Evolutionary conservation across 2,113 vertebrate genomes (phyloP).

Genomic region (Pao palembangensis): DNA sequence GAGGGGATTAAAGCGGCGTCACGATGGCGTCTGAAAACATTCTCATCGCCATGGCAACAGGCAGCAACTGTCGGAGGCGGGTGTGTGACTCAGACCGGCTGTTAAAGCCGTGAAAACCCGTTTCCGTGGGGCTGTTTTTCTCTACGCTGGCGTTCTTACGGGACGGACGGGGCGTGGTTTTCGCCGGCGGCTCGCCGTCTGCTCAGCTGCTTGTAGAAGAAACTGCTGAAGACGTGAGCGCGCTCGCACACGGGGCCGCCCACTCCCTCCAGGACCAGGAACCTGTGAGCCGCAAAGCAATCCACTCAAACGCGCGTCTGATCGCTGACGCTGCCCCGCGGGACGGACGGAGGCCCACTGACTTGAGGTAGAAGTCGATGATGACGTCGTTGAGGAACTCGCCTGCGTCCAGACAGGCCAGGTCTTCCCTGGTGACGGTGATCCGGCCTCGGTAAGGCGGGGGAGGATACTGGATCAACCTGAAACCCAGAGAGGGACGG

Average conservation of each 20-base stretch:
- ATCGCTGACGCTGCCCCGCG: too few relatives aligned
- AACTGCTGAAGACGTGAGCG: constrained; percentile 93
- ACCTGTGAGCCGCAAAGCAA: constrained; percentile 65
- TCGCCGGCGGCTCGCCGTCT: constrained; percentile 78
- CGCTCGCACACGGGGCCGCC: constrained; percentile 78
- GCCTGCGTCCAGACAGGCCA: constrained; percentile 84
- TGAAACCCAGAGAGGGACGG: constrained; percentile 49
- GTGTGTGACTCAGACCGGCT: too few relatives aligned
- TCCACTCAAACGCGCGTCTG: too few relatives aligned
- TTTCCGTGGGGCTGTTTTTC: too few relatives aligned
- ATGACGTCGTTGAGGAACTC: constrained; percentile 97
- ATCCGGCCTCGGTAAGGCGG: constrained; percentile 88
- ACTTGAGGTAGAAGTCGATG: constrained; percentile 99
- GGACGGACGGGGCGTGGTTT: constrained; percentile 67
- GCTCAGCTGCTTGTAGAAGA: constrained; percentile 94
- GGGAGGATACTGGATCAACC: constrained; percentile 91
- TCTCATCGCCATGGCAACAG: not conserved
- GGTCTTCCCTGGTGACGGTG: constrained; percentile 87
- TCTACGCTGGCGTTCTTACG: constrained; percentile 72
- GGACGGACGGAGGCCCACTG: constrained; percentile 60
- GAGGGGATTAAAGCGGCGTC: not conserved
- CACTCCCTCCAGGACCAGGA: constrained; percentile 84
- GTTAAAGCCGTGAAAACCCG: too few relatives aligned
- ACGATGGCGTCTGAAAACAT: not conserved
- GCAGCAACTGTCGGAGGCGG: too few relatives aligned